Evolutionary conservation across 2,888 invertebrate species (phyloP).

Genomic region (Apomyelois bistriatella): DNA sequence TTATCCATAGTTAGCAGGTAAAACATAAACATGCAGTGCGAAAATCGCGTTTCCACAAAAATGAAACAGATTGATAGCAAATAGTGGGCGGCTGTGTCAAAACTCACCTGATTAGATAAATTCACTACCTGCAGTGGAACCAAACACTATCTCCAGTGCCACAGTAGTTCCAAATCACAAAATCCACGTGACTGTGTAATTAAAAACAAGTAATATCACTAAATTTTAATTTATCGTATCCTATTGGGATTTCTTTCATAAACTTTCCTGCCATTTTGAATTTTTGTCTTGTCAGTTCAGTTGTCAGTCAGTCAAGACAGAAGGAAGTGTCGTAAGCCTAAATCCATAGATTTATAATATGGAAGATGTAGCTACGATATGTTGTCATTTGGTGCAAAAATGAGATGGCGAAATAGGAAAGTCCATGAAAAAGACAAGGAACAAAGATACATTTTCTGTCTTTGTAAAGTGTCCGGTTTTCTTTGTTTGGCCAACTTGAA

Average conservation of each 20-base stretch:
- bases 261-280: slow-evolving; percentile 66
- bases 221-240: slow-evolving; percentile 40
- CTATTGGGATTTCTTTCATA: slow-evolving; percentile 19
- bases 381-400: too few species aligned
- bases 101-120: slow-evolving; percentile 49
- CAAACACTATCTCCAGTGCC: not conserved
- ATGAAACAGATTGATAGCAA: slow-evolving; percentile 55
- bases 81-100: slow-evolving; percentile 57
- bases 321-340: too few species aligned
- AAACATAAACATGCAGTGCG: slow-evolving; percentile 16
- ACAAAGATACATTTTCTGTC: too few species aligned
- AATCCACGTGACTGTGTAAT: slow-evolving; percentile 66
- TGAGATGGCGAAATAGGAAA: too few species aligned
- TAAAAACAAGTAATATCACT: slow-evolving; percentile 39
- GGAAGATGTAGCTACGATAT: too few species aligned
- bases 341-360: too few species aligned
- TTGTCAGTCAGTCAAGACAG: not conserved
- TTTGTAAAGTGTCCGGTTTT: too few species aligned
- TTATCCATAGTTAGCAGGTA: not conserved
- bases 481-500: too few species aligned
- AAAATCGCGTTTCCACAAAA: slow-evolving; percentile 45
- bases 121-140: not conserved
- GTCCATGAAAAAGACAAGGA: too few species aligned
- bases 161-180: slow-evolving; percentile 36
- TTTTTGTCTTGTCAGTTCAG: slow-evolving; percentile 26